A percentile compares a stretch with the other conserved stretches of the same genome.
phyloP scores from a whole-genome alignment of 2,797 vertebrate species.

The Chelon auratus region DNA sequence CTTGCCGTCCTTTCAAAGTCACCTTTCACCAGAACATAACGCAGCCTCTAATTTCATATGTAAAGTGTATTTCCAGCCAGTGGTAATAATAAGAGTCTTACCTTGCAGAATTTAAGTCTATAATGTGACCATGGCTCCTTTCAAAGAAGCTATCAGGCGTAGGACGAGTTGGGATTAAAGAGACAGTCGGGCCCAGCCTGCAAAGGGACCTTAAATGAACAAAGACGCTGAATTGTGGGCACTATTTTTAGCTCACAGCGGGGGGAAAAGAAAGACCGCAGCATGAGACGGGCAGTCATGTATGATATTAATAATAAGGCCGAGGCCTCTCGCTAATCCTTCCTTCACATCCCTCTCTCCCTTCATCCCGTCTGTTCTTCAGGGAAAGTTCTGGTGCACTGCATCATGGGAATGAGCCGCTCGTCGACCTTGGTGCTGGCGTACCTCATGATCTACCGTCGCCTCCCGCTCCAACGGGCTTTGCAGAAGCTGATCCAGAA shows the following conservation, averaged over 20 bases:
- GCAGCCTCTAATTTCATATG: slow-evolving; percentile 44
- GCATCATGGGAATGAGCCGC: slow-evolving; percentile 96
- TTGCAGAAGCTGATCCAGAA: slow-evolving; percentile 87
- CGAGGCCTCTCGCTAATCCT: slow-evolving; percentile 70
- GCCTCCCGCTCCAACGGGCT: slow-evolving; percentile 87
- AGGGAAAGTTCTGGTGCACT: slow-evolving; percentile 97
- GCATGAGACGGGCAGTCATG: slow-evolving; percentile 76
- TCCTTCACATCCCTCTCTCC: slow-evolving; percentile 30
- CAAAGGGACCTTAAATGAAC: slow-evolving; percentile 77
- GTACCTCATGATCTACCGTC: slow-evolving; percentile 94
- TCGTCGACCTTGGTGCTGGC: slow-evolving; percentile 94
- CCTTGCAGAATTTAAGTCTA: slow-evolving; percentile 76
- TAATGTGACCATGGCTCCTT: slow-evolving; percentile 68
- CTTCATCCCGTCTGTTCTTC: slow-evolving; percentile 60
- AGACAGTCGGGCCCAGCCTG: slow-evolving; percentile 55
- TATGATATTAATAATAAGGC: slow-evolving; percentile 84
- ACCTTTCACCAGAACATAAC: slow-evolving; percentile 49
- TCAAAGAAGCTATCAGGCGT: slow-evolving; percentile 71
- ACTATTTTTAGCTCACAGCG: slow-evolving; percentile 78
- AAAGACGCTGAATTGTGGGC: slow-evolving; percentile 73
- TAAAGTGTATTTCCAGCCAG: slow-evolving; percentile 58
- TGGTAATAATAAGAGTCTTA: slow-evolving; percentile 74
- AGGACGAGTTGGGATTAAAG: slow-evolving; percentile 73
- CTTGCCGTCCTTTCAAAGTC: slow-evolving; percentile 62
- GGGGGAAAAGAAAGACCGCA: slow-evolving; percentile 63